Evolutionary conservation across 2,888 invertebrate genomes (phyloP).

Genomic region (Podabrus alpinus): DNA sequence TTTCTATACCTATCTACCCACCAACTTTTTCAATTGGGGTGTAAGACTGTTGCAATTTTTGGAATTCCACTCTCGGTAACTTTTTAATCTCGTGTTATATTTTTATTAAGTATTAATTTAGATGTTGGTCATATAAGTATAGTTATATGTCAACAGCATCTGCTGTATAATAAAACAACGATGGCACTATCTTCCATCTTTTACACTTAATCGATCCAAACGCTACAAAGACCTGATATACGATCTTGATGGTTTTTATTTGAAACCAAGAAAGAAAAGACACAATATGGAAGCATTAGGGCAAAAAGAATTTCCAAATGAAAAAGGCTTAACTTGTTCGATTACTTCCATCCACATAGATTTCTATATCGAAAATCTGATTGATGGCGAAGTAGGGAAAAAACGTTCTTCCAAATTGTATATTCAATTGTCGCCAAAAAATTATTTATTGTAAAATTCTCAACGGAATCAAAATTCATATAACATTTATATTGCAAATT

Average conservation of each 20-base stretch:
- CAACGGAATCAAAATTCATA: background rate
- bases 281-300: conserved; percentile 23
- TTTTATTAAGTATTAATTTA: conserved; percentile 6
- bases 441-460: background rate
- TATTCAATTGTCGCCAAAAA: background rate
- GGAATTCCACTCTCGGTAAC: background rate
- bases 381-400: background rate
- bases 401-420: too few species aligned
- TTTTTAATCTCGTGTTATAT: background rate
- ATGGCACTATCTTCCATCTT: conserved; percentile 40
- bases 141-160: conserved; percentile 42
- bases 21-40: background rate
- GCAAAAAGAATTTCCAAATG: conserved; percentile 24
- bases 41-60: background rate
- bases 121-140: conserved; percentile 28
- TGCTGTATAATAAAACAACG: conserved; percentile 42
- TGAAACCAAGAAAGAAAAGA: conserved; percentile 28
- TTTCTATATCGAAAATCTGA: background rate
- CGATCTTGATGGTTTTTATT: conserved; percentile 29
- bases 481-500: background rate
- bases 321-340: conserved; percentile 12
- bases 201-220: conserved; percentile 30
- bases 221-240: conserved; percentile 30
- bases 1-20: background rate
- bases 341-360: background rate